Evolutionary conservation across 2,888 invertebrate species (phyloP).

Genomic region (Azorinus chamasolen): DNA sequence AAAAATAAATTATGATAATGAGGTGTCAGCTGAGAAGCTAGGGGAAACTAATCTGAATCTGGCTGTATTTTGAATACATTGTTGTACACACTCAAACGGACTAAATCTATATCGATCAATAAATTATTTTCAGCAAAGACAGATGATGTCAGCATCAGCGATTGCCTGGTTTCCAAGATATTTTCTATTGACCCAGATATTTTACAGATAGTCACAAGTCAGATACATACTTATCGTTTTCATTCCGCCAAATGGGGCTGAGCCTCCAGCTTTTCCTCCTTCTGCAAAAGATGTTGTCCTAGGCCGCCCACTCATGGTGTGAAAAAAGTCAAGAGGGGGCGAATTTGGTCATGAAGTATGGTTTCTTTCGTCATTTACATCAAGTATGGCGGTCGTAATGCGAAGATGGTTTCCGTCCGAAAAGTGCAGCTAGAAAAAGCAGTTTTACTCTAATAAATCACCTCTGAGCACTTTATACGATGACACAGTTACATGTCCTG

Average conservation of each 20-base stretch:
- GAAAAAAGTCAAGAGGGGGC: slow-evolving; percentile 61
- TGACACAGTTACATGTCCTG: too few species aligned
- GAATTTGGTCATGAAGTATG: slow-evolving; percentile 59
- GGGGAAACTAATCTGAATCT: too few species aligned
- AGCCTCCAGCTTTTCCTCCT: slow-evolving; percentile 82
- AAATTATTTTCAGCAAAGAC: too few species aligned
- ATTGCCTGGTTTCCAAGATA: too few species aligned
- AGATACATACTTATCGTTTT: slow-evolving; percentile 80
- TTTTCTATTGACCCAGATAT: slow-evolving; percentile 54
- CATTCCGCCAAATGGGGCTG: slow-evolving; percentile 81
- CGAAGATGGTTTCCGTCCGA: slow-evolving; percentile 50
- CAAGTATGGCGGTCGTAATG: slow-evolving; percentile 69
- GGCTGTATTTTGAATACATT: not conserved
- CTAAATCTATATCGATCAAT: too few species aligned
- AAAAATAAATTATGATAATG: slow-evolving; percentile 63
- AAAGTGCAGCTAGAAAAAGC: slow-evolving; percentile 2
- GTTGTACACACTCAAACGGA: too few species aligned
- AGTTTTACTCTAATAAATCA: not conserved
- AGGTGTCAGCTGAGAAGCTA: slow-evolving; percentile 14
- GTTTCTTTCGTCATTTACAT: slow-evolving; percentile 66
- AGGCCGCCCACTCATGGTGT: slow-evolving; percentile 83
- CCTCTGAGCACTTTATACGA: too few species aligned
- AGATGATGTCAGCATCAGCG: slow-evolving; percentile 22
- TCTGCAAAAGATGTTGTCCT: slow-evolving; percentile 84
- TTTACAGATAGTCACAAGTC: not conserved